Base-by-base conservation (phyloP, 2,888 invertebrate genomes). In the Labia minor region DNA sequence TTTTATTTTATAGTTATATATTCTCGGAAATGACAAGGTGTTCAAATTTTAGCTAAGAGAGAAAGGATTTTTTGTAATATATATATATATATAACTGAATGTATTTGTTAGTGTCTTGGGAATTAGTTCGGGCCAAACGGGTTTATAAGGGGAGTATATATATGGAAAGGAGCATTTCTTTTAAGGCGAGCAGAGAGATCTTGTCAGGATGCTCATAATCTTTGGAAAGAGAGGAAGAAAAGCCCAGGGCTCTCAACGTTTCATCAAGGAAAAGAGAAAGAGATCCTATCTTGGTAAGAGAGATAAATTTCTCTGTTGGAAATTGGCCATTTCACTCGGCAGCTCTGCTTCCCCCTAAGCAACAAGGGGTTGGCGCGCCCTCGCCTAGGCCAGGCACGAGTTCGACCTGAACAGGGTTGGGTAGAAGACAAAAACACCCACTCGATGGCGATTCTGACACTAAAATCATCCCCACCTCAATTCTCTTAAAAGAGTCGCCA, bases 131-230 rank as follows among this genome's bases (percentile, higher is more conserved):
- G 8, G 26, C 26, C 26, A 26, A 26, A 26, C 26, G 26, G 26
- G 26, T 26, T 26, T 26, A 3, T 26, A 26, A 26, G 26, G 26
- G 4, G 26, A 26, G 26, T 26, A 8, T 26, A 26, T 26, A 26
- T 26, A 26, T 26, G 26, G 26, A 26, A 26, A 26, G 26, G 26
- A 26, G 8, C 26, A 26, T 49, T 49, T 49, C 16, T 49, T 49
- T 49, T 49, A 49, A 49, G 16, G 49, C 49, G 16, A 14, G 49
- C 49, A 49, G 49, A n/a, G 16, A 49, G 49, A 49, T 49, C 49
- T 49, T 49, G 49, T 49, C 49, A 49, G 49, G 49, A 49, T 49
- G 49, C 49, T 49, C 49, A 49, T 49, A 49, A 49, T 49, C 49
- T 16, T n/a, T 11, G 49, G 49, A 49, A 49, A 16, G 49, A 49